phyloP scores from a whole-genome alignment of 2,113 vertebrate genomes.

The Bagarius yarrelli region DNA sequence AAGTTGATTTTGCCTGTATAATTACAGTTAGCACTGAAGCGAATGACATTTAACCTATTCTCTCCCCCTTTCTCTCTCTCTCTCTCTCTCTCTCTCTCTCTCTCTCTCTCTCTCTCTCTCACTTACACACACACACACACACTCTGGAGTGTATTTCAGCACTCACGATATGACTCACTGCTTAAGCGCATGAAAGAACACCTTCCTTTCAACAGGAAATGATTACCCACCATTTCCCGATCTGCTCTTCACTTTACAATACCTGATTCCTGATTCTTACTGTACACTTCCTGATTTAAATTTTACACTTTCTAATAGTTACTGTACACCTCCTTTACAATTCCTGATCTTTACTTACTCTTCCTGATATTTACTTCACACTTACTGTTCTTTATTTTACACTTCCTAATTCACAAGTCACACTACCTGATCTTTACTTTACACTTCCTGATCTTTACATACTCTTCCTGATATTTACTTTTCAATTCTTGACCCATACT shows the following conservation, averaged over 20 bases:
- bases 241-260: not conserved
- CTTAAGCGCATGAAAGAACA: not conserved
- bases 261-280: no score
- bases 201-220: conserved; percentile 18
- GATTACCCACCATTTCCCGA: conserved; percentile 8
- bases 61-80: not conserved
- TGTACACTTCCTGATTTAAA: no score
- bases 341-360: no score
- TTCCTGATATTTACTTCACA: no score
- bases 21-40: conserved; percentile 13
- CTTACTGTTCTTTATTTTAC: no score
- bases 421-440: no score
- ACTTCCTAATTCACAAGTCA: no score
- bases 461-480: no score
- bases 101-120: not conserved
- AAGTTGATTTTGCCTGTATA: not conserved
- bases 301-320: no score
- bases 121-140: not conserved
- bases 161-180: conserved; percentile 4
- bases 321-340: no score
- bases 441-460: no score
- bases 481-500: no score
- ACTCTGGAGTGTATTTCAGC: conserved; percentile 2
- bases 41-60: conserved; percentile 23
- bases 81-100: not conserved